These are phyloP conservation scores for Linurgus olivaceus DNA, from an alignment of 2,797 vertebrate species.

Conservation along the genomic window DNA sequence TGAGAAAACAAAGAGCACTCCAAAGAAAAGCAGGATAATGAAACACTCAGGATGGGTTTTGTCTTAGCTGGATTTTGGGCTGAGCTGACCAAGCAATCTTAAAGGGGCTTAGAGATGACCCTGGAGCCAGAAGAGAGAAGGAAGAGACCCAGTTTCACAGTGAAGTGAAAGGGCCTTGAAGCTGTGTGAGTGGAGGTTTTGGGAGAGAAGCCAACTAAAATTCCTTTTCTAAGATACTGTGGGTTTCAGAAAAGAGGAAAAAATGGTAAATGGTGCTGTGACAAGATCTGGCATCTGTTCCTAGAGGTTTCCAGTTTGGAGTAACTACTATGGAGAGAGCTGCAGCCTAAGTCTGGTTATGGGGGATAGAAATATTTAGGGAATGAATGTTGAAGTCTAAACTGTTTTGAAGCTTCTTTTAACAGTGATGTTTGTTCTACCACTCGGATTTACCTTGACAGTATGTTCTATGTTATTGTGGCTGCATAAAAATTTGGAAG, in stretches of 20 bases:
- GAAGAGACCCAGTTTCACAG: not conserved
- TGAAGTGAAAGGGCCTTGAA: constrained; percentile 1
- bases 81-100: constrained; percentile 83
- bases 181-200: not conserved
- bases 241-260: not conserved
- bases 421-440: not conserved
- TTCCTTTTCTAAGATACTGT: not conserved
- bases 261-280: not conserved
- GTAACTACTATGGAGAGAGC: not conserved
- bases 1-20: constrained; percentile 68
- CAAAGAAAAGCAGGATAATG: constrained; percentile 81
- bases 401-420: not conserved
- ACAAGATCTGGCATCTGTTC: not conserved
- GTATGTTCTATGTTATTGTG: not conserved
- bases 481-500: not conserved
- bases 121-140: constrained; percentile 66
- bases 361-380: not conserved
- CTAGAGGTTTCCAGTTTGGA: not conserved
- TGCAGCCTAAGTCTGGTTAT: not conserved
- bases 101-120: constrained; percentile 87
- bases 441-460: not conserved
- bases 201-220: not conserved
- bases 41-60: constrained; percentile 86
- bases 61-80: constrained; percentile 91
- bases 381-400: not conserved